phyloP scores from a whole-genome alignment of 2,113 vertebrate species.

The Toxotes chatareus region DNA sequence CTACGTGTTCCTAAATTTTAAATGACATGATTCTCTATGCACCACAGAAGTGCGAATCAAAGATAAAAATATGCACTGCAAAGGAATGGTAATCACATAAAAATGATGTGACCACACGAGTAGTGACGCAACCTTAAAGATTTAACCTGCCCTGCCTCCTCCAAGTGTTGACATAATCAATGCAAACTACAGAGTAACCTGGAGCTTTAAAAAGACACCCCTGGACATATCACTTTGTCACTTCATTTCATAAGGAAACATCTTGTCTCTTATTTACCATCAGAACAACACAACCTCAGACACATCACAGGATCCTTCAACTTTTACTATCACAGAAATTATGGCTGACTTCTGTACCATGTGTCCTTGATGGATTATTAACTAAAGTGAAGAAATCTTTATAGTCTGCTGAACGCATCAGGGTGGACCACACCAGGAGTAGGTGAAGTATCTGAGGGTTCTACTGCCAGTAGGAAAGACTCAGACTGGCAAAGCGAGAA shows the following conservation, averaged over 20 bases:
- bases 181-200: slow-evolving; percentile 26
- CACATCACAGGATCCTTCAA: background rate
- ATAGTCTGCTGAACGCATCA: slow-evolving; percentile 43
- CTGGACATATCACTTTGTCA: background rate
- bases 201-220: background rate
- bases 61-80: background rate
- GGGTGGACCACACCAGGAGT: slow-evolving; percentile 4
- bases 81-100: slow-evolving; percentile 1
- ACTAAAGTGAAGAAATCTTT: slow-evolving; percentile 73
- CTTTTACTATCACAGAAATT: slow-evolving; percentile 57
- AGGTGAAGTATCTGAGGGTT: background rate
- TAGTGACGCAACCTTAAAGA: background rate
- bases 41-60: background rate
- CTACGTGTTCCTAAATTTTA: background rate
- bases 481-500: background rate
- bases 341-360: slow-evolving; percentile 22
- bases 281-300: background rate
- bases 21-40: background rate
- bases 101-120: background rate
- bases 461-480: background rate
- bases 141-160: slow-evolving; percentile 10
- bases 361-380: slow-evolving; percentile 83
- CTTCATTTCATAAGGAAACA: background rate
- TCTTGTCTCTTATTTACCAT: background rate
- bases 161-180: slow-evolving; percentile 30